Evolutionary conservation across 2,888 invertebrate species (phyloP).

Genomic region (Drosophila nr. fundita): DNA sequence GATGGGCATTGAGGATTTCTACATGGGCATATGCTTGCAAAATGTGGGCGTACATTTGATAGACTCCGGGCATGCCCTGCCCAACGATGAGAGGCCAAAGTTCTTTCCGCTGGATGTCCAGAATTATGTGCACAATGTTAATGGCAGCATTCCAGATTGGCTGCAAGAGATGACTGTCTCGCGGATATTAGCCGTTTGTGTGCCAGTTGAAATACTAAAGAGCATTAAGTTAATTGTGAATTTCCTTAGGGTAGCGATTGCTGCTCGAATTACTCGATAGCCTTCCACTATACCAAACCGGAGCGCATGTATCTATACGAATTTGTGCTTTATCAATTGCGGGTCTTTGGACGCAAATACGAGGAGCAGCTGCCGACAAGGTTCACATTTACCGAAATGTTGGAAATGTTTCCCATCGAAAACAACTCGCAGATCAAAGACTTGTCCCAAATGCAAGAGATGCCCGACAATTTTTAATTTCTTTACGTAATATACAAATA

Average conservation of each 20-base stretch:
- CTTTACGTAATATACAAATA: background rate
- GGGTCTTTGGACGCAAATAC: constrained; percentile 88
- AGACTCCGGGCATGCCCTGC: constrained; percentile 88
- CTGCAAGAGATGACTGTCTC: constrained; percentile 65
- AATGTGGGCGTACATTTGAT: constrained; percentile 93
- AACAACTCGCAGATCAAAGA: constrained; percentile 55
- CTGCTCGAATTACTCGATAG: constrained; percentile 96
- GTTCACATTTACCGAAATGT: constrained; percentile 47
- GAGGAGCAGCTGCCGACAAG: constrained; percentile 38
- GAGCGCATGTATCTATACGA: constrained; percentile 97
- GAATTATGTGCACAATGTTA: constrained; percentile 47
- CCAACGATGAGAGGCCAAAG: constrained; percentile 60
- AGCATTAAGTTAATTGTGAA: background rate
- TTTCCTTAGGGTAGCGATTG: constrained; percentile 91
- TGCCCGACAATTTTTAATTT: constrained; percentile 66
- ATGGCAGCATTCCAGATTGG: constrained; percentile 67
- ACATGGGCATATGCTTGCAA: constrained; percentile 90
- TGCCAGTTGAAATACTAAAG: background rate
- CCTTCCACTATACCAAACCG: constrained; percentile 97
- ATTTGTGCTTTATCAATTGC: constrained; percentile 95
- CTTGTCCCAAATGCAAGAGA: constrained; percentile 52
- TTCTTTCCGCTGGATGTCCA: constrained; percentile 67
- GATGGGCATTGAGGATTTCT: constrained; percentile 80
- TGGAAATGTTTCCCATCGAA: constrained; percentile 60
- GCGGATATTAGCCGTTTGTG: constrained; percentile 87